These are phyloP conservation scores for Cyclophora punctaria DNA, from an alignment of 2,888 invertebrate genomes.

Conservation along the genomic window DNA sequence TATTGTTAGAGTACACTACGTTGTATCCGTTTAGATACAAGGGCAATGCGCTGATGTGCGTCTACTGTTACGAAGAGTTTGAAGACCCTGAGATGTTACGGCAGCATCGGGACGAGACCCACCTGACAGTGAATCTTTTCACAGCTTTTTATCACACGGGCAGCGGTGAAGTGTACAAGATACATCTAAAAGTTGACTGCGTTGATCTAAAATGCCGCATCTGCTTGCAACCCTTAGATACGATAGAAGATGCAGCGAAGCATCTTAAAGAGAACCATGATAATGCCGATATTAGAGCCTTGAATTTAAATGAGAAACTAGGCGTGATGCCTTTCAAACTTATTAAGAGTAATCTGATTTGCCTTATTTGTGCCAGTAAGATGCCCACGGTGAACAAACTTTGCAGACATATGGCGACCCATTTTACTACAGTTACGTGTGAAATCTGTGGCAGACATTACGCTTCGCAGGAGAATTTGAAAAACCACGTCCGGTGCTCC, in stretches of 20 bases:
- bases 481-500: constrained; percentile 46
- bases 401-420: constrained; percentile 50
- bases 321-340: constrained; percentile 53
- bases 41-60: constrained; percentile 48
- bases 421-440: constrained; percentile 53
- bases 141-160: constrained; percentile 52
- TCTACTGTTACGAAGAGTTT: constrained; percentile 57
- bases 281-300: constrained; percentile 15
- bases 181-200: constrained; percentile 56
- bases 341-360: constrained; percentile 43
- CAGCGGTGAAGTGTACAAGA: constrained; percentile 41
- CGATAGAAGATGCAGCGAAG: constrained; percentile 36
- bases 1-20: constrained; percentile 56
- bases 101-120: constrained; percentile 40
- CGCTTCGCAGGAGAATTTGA: constrained; percentile 44
- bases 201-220: constrained; percentile 45
- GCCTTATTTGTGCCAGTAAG: constrained; percentile 44
- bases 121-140: constrained; percentile 41
- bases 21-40: constrained; percentile 58
- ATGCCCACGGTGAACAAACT: constrained; percentile 45
- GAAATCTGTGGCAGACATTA: constrained; percentile 56
- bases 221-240: constrained; percentile 34
- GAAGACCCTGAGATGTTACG: constrained; percentile 46
- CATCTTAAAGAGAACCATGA: constrained; percentile 42
- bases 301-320: constrained; percentile 41